A percentile compares a stretch with the other conserved stretches of the same genome.
Evolutionary conservation across 2,888 invertebrate genomes (phyloP).

Genomic region (Suillia variegata): DNA sequence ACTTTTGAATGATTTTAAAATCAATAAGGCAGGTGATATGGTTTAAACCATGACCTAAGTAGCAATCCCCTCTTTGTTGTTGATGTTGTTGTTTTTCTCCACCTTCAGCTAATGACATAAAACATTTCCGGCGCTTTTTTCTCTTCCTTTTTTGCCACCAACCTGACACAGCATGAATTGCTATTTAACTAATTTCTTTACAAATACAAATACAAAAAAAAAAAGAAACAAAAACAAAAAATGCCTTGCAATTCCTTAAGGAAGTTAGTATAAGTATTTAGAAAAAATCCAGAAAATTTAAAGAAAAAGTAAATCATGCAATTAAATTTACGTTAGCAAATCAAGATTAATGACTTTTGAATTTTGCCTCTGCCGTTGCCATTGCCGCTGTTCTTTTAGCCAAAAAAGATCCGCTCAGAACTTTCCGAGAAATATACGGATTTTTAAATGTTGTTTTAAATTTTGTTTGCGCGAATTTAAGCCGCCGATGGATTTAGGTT

Average conservation of each 20-base stretch:
- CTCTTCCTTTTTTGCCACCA: background rate
- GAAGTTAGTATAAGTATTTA: no score
- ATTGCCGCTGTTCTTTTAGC: no score
- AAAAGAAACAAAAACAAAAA: background rate
- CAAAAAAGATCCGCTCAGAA: no score
- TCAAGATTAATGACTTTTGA: slow-evolving; percentile 47
- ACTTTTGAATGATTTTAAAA: background rate
- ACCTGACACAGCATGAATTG: slow-evolving; percentile 15
- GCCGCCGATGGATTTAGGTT: no score
- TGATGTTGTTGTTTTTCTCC: background rate
- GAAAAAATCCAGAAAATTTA: slow-evolving; percentile 6
- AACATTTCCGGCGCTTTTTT: background rate
- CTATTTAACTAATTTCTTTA: slow-evolving; percentile 16
- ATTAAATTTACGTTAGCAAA: slow-evolving; percentile 36
- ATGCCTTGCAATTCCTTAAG: no score
- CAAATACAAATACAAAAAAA: background rate
- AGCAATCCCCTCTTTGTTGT: background rate
- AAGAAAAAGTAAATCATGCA: slow-evolving; percentile 24
- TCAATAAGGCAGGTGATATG: slow-evolving; percentile 5
- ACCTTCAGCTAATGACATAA: slow-evolving; percentile 16
- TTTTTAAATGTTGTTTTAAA: no score
- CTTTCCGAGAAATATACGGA: no score
- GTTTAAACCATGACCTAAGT: background rate
- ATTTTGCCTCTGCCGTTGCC: no score
- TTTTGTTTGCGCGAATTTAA: no score